Base-by-base conservation (phyloP, 2,113 vertebrate genomes). In the Platycercus adscitus region DNA sequence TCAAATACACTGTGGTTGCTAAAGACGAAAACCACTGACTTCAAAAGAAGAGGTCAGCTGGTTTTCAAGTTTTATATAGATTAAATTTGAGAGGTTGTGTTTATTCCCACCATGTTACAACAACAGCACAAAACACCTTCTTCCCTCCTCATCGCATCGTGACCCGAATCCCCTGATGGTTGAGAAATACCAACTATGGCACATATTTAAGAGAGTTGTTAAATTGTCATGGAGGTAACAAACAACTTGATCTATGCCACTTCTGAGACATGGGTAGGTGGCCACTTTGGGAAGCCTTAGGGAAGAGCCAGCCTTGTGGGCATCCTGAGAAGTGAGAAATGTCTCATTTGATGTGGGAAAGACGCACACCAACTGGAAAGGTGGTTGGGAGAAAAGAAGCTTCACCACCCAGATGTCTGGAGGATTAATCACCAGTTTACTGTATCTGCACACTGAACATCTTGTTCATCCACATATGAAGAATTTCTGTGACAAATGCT, bases 151-250 rank as follows among this genome's bases (percentile, higher is more conserved):
- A 10, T 2, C 37, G 41, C n/a, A 33, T 19, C 0, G 3, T 5
- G 13, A 41, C n/a, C 8, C 4, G 2, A 58, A 55, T 37, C 24
- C 69, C 37, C 41, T 1, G 0, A 35, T 1, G 20, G 23, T 10
- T 82, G 52, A 89, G 73, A 81, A 88, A 82, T 10, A 60, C 1
- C 2, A 2, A 64, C 39, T 10, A n/a, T 7, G 13, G 9, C 21
- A 81, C n/a, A 58, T 73, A 73, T 20, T 17, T 63, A 25, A 76
- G 33, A 16, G 28, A 69, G 31, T 16, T 52, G 11, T 46, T 63
- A 86, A 85, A 33, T 1, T 31, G 52, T 9, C 17, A 41, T 1
- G 6, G 37, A 78, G 25, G 35, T 12, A 4, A 18, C 50, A 41
- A 25, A 31, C 25, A 11, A 1, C 0, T 6, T 44, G 24, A 71